Base-by-base conservation (phyloP, 2,797 vertebrate species). In the Momotus momota region DNA sequence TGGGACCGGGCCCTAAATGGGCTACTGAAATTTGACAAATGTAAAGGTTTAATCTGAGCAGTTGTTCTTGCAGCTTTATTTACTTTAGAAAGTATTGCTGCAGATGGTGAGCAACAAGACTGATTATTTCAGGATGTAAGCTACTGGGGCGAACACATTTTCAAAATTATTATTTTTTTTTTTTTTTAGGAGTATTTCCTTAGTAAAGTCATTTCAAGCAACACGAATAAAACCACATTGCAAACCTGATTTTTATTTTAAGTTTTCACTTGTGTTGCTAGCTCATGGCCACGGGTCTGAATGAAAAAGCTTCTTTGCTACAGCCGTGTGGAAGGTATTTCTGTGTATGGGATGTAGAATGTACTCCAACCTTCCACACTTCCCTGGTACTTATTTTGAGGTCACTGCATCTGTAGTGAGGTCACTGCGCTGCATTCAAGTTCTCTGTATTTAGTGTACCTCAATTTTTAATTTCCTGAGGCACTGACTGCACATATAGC, bases 11-110 rank as follows among this genome's bases (percentile, higher is more conserved):
- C 22, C 25, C 61, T 66, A 62, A 83, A 83, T 5, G 5, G n/a
- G 48, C 25, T 75, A 45, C 48, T 83, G 65, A 29, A 46, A 91
- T 35, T 75, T 81, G 70, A 88, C 31, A 86, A 84, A 91, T 43
- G 51, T 41, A 70, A 69, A 84, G 46, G 27, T 88, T 96, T 88
- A 66, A 57, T 79, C 31, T 41, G 31, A 93, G 67, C 70, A 86
- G 75, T 66, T 89, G 72, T 70, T 92, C 71, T 90, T 72, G 64
- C 45, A 92, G 52, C 77, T 91, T 83, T 66, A 78, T 90, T 92
- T 89, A 73, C 72, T 88, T 93, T 72, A 79, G 57, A 64, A 91
- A 65, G 79, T 21, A 81, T 23, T 72, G 72, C 58, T 90, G 46
- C 81, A 89, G 49, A 85, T 74, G 81, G 83, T 60, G 69, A 90